A percentile compares a stretch with the other conserved stretches of the same genome.
phyloP scores from a whole-genome alignment of 2,888 invertebrate genomes.

The Phorcus lineatus region DNA sequence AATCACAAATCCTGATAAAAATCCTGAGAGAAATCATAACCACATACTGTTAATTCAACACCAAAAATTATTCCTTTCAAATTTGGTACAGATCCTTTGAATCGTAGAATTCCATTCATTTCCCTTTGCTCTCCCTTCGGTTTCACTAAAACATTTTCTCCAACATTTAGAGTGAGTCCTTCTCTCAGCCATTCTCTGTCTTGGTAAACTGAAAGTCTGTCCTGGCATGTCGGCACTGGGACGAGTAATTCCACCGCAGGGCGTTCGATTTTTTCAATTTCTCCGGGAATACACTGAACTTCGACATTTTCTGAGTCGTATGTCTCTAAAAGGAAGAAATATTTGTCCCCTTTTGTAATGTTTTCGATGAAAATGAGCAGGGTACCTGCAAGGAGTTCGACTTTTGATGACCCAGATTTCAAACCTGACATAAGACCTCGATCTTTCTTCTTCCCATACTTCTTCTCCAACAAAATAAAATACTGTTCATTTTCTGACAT shows the following conservation, averaged over 20 bases:
- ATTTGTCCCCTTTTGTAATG: conserved; percentile 25
- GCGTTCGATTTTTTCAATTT: conserved; percentile 44
- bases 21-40: not conserved
- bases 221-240: conserved; percentile 64
- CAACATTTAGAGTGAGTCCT: conserved; percentile 51
- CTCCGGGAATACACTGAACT: conserved; percentile 44
- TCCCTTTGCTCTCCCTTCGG: conserved; percentile 57
- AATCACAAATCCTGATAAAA: not conserved
- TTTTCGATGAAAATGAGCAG: conserved; percentile 45
- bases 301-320: conserved; percentile 42
- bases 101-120: conserved; percentile 56
- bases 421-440: conserved; percentile 24
- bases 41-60: conserved; percentile 62
- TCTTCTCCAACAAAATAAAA: conserved; percentile 56
- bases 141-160: conserved; percentile 60
- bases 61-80: conserved; percentile 66
- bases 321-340: conserved; percentile 25
- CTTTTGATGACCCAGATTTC: conserved; percentile 33
- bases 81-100: conserved; percentile 57
- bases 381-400: conserved; percentile 63
- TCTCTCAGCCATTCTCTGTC: conserved; percentile 61
- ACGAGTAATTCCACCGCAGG: conserved; percentile 50
- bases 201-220: conserved; percentile 57
- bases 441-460: conserved; percentile 61
- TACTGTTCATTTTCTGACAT: conserved; percentile 30